A percentile compares a stretch with the other conserved stretches of the same genome.
Conservation (phyloP, 2,888 invertebrate genomes). For the Rhagium mordax region DNA sequence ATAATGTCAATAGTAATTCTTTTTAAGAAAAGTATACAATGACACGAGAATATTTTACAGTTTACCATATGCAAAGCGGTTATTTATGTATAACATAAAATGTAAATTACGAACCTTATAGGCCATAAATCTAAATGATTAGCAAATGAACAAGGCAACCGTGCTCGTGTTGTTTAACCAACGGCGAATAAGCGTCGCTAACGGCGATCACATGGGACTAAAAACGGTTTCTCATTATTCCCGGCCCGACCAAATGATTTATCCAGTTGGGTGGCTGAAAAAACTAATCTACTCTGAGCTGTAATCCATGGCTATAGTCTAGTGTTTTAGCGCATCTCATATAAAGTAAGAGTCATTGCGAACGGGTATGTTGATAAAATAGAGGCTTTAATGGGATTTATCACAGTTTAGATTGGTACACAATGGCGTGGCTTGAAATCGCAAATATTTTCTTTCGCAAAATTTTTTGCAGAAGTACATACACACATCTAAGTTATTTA, state of each 20-base stretch:
- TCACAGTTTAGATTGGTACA: not conserved
- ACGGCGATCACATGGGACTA: slow-evolving; percentile 55
- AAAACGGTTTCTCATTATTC: slow-evolving; percentile 55
- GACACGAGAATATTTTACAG: not conserved
- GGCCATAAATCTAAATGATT: slow-evolving; percentile 58
- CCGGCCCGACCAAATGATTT: slow-evolving; percentile 51
- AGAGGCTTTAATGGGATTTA: not conserved
- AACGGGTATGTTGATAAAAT: not conserved
- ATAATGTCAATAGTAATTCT: not conserved
- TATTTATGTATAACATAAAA: slow-evolving; percentile 51
- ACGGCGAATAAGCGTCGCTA: slow-evolving; percentile 52
- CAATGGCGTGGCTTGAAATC: not conserved
- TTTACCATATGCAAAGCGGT: slow-evolving; percentile 24
- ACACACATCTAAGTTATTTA: too few relatives aligned
- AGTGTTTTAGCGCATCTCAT: slow-evolving; percentile 4
- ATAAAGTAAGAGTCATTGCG: slow-evolving; percentile 27
- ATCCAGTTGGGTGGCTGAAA: slow-evolving; percentile 46
- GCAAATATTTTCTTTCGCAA: not conserved
- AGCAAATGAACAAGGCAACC: slow-evolving; percentile 55
- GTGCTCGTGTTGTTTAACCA: slow-evolving; percentile 42
- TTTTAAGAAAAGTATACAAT: not conserved
- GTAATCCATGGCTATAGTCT: slow-evolving; percentile 26
- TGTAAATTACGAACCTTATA: slow-evolving; percentile 55
- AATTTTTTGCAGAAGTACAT: not conserved
- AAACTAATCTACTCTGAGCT: slow-evolving; percentile 47